phyloP scores from a whole-genome alignment of 1,140 invertebrate genomes.

The Papilio glaucus region DNA sequence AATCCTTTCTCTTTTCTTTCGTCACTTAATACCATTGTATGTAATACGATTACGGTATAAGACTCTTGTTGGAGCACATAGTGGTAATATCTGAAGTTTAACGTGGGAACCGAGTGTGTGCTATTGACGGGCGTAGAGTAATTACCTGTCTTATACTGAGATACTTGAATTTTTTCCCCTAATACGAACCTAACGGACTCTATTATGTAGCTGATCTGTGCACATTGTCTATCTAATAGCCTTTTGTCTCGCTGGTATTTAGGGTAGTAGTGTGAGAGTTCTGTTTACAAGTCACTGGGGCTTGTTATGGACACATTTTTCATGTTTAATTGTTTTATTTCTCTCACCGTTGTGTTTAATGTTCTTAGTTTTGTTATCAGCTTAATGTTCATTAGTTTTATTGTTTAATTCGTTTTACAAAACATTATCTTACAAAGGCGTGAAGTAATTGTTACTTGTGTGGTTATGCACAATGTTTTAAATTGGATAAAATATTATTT shows the following conservation, averaged over 20 bases:
- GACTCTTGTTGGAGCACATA: constrained; percentile 11
- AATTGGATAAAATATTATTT: too few relatives aligned
- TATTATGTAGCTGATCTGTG: constrained; percentile 32
- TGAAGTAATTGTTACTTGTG: constrained; percentile 2
- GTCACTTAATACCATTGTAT: not conserved
- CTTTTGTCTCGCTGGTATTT: constrained; percentile 29
- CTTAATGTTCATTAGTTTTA: not conserved
- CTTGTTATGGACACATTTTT: constrained; percentile 5
- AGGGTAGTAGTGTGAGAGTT: constrained; percentile 28
- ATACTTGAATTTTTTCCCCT: constrained; percentile 28
- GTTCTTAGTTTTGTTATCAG: not conserved
- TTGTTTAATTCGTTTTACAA: not conserved
- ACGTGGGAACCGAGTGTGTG: constrained; percentile 19
- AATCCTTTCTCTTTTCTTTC: not conserved
- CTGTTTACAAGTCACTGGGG: constrained; percentile 17
- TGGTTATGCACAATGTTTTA: too few relatives aligned
- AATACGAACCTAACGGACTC: constrained; percentile 18
- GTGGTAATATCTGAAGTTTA: constrained; percentile 14
- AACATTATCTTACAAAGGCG: not conserved
- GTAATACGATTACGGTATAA: constrained; percentile 15
- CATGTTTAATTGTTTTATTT: constrained; percentile 15
- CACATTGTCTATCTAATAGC: constrained; percentile 13
- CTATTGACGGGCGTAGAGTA: constrained; percentile 28
- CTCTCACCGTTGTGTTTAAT: constrained; percentile 1
- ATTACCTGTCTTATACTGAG: constrained; percentile 22